Evolutionary conservation across 2,888 invertebrate species (phyloP).

Genomic region (Drosophila mimica): DNA sequence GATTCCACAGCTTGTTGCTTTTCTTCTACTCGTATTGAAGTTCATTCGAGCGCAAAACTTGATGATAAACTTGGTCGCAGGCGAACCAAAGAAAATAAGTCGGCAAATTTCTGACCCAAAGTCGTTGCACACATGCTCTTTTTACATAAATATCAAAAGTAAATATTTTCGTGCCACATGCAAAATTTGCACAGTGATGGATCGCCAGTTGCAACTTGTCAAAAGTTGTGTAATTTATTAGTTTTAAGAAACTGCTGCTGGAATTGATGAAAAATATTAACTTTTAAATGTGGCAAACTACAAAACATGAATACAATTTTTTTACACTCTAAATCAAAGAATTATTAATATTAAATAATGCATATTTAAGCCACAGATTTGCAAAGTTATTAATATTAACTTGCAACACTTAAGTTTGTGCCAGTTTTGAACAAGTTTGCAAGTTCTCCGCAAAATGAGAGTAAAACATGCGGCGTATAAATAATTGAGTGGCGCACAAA

Average conservation of each 20-base stretch:
- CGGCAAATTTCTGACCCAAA: background rate
- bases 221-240: background rate
- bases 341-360: background rate
- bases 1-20: conserved; percentile 28
- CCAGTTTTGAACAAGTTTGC: background rate
- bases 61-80: conserved; percentile 68
- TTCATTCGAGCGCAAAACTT: conserved; percentile 73
- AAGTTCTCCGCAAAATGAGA: conserved; percentile 1
- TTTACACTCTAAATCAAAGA: background rate
- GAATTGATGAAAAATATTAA: background rate
- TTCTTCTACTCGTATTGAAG: conserved; percentile 32
- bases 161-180: background rate
- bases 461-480: conserved; percentile 19
- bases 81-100: conserved; percentile 6
- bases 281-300: background rate
- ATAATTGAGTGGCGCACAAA: conserved; percentile 10
- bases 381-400: background rate
- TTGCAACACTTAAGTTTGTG: background rate
- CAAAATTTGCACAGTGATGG: background rate
- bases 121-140: conserved; percentile 2
- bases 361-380: background rate
- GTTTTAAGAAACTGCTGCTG: background rate
- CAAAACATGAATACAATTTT: background rate
- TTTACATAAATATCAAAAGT: background rate
- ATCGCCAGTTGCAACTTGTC: background rate